Percentiles rank a stretch among this genome's conserved stretches.
phyloP scores from a whole-genome alignment of 2,797 vertebrate genomes.

The Catostomus latipinnis region DNA sequence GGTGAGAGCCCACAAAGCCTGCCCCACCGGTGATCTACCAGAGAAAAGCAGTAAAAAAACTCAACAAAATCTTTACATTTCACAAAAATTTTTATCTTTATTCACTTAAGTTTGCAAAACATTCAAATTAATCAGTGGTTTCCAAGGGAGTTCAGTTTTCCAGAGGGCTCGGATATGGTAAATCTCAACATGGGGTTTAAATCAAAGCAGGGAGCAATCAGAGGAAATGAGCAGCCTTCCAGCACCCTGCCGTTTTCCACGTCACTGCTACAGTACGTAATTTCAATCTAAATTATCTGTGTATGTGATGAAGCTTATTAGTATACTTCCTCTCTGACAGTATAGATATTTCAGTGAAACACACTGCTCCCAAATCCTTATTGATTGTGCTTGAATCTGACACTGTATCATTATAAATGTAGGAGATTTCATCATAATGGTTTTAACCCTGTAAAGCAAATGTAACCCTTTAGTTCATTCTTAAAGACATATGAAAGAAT shows the following conservation, averaged over 20 bases:
- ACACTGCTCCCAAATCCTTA: neutral
- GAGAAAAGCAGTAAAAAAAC: neutral
- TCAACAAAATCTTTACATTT: neutral
- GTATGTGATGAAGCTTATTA: neutral
- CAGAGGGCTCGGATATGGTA: no score
- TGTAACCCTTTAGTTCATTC: no score
- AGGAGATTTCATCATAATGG: neutral
- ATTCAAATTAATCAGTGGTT: neutral
- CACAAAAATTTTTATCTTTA: neutral
- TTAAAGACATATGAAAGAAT: no score
- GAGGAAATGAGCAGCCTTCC: neutral
- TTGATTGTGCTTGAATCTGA: neutral
- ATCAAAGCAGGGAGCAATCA: neutral
- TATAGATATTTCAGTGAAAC: neutral
- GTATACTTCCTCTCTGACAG: neutral
- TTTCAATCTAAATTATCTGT: slow-evolving; percentile 1
- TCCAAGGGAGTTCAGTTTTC: no score
- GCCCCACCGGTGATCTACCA: slow-evolving; percentile 88
- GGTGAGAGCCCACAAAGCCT: slow-evolving; percentile 97
- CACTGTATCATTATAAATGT: neutral
- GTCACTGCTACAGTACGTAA: neutral
- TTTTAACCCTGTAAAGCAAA: no score
- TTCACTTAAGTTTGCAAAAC: neutral
- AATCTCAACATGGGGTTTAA: slow-evolving; percentile 10
- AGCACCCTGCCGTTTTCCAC: neutral